phyloP scores from a whole-genome alignment of 2,113 vertebrate species.

The Poecile atricapillus region DNA sequence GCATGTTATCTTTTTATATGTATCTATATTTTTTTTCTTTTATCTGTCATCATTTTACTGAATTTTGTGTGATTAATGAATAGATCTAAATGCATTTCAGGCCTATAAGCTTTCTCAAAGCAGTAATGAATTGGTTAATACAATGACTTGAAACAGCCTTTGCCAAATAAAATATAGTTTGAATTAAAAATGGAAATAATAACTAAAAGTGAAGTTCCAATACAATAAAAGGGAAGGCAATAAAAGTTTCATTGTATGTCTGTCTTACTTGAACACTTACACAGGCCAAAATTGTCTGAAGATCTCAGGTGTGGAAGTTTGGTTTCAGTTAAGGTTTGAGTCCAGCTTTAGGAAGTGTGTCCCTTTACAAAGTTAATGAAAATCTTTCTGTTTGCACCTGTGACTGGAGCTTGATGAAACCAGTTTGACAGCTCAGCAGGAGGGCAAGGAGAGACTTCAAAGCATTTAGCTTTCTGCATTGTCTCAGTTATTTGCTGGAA shows the following conservation, averaged over 20 bases:
- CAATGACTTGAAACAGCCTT: background rate
- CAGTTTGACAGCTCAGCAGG: conserved; percentile 46
- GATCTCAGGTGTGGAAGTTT: background rate
- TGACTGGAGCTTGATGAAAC: conserved; percentile 38
- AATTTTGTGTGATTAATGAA: background rate
- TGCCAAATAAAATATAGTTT: background rate
- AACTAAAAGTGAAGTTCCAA: background rate
- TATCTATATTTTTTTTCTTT: background rate
- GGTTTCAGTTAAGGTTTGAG: background rate
- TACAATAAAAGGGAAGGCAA: background rate
- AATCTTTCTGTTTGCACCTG: conserved; percentile 27
- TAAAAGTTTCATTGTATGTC: background rate
- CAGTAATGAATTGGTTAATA: background rate
- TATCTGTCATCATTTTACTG: background rate
- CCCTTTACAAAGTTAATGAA: conserved; percentile 3
- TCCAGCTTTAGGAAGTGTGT: background rate
- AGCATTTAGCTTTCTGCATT: conserved; percentile 8
- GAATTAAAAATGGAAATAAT: background rate
- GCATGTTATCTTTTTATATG: background rate
- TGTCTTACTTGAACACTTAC: background rate
- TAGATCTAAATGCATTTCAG: background rate
- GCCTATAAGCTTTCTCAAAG: background rate
- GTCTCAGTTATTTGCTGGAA: conserved; percentile 42
- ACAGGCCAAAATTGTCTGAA: background rate
- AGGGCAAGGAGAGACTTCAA: conserved; percentile 40